Conservation (phyloP, 2,888 invertebrate species). For the Fragum sueziense region DNA sequence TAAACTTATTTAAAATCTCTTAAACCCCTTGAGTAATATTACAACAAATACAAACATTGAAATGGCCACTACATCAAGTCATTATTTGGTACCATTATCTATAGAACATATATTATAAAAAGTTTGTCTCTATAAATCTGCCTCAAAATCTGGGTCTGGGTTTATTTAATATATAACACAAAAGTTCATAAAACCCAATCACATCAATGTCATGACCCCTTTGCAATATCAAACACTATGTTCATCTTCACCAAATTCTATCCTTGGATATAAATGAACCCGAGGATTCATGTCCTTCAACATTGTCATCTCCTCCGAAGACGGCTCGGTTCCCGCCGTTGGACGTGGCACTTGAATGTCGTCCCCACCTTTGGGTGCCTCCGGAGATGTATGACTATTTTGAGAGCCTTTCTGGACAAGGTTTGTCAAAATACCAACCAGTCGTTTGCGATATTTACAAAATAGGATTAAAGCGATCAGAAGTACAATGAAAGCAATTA, state of each 20-base stretch:
- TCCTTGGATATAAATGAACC: neutral
- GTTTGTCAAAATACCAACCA: neutral
- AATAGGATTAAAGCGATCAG: neutral
- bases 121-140: no score
- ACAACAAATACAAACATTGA: no score
- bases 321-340: neutral
- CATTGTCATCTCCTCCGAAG: neutral
- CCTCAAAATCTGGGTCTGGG: no score
- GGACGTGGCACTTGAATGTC: neutral
- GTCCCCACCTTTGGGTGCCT: neutral
- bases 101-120: no score
- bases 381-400: neutral
- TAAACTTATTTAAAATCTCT: no score
- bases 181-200: no score
- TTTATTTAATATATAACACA: no score
- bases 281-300: neutral
- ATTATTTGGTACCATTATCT: no score
- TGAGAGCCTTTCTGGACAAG: neutral
- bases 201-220: no score
- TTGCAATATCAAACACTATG: neutral
- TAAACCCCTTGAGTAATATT: no score
- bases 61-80: no score
- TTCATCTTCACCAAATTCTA: neutral
- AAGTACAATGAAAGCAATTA: neutral
- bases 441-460: neutral